Evolutionary conservation across 2,888 invertebrate genomes (phyloP), one percentile per base, ranked within the genome.

Genomic region (Tenthredo livida): DNA sequence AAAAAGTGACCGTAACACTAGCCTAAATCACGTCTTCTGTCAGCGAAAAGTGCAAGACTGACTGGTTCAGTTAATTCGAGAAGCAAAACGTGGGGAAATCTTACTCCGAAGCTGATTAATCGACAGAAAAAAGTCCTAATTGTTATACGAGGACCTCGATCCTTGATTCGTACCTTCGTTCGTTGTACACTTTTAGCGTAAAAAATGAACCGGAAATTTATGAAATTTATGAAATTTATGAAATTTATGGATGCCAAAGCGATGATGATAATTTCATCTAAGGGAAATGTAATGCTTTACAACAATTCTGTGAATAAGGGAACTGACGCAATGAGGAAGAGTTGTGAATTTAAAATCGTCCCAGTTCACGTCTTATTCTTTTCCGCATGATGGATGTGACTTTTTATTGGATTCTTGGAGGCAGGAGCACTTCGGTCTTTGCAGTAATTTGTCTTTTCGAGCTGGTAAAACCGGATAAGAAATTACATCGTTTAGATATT

Each of bases 401-500:
- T 58, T 80, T 29, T 80, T 80, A 80, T 61, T 61, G 37, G 61
- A 61, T 61, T 61, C 80, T 61, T 12, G 25, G 61, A 61, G 25
- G 61, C 40, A 54, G 17, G 25, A 54, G 54, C 40, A 21, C 61
- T n/a, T 80, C 21, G 58, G 37, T 80, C 29, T 21, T 40, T 61
- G 40, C 37, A 10, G 80, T 58, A 58, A 80, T 80, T 80, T 80
- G 80, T 80, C 80, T 80, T 61, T 43, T 80, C 58, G 40, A 58
- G 61, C 47, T 50, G 58, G 58, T 21, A 80, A 40, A 80, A 58
- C 58, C 80, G 80, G 58, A 58, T 80, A 25, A 80, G 40, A 80
- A 80, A 80, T 80, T 58, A 37, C 80, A 21, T 80, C 80, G 80
- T 80, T 80, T 80, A 61, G 61, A 80, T 80, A 80, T 80, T 40